These are phyloP conservation scores for Drosophila jambulina DNA, from an alignment of 1,140 invertebrate genomes.

Conservation along the genomic window DNA sequence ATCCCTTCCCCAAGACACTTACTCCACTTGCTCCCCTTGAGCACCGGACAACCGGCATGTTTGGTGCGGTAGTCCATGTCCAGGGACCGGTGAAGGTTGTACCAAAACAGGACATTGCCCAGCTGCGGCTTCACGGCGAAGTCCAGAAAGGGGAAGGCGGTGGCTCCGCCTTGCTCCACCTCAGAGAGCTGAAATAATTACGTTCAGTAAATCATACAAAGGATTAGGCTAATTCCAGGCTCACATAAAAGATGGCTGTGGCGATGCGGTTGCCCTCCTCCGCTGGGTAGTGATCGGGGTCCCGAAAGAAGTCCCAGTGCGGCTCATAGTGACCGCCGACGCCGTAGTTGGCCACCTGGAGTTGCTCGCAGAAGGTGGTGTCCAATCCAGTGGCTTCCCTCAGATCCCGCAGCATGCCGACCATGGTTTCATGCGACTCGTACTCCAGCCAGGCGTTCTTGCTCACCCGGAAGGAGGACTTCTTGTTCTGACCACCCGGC, in stretches of 20 bases:
- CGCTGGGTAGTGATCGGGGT: conserved; percentile 87
- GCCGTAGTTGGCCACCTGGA: conserved; percentile 90
- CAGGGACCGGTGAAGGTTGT: conserved; percentile 95
- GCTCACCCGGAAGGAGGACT: conserved; percentile 95
- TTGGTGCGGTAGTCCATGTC: conserved; percentile 96
- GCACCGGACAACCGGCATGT: conserved; percentile 99
- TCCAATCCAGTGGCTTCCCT: conserved; percentile 93
- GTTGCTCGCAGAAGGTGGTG: conserved; percentile 91
- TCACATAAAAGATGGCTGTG: conserved; percentile 82
- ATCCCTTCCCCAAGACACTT: conserved; percentile 83
- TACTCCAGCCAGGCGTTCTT: conserved; percentile 98
- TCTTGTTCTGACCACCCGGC: conserved; percentile 87
- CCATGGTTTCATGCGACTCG: conserved; percentile 91
- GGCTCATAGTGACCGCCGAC: conserved; percentile 91
- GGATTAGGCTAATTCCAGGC: conserved; percentile 79
- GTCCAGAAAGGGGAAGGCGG: conserved; percentile 95
- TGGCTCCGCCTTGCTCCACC: conserved; percentile 97
- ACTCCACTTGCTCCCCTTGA: conserved; percentile 98
- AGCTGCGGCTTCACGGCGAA: conserved; percentile 94
- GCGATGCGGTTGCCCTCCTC: conserved; percentile 88
- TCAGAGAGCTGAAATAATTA: conserved; percentile 92
- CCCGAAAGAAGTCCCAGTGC: conserved; percentile 88
- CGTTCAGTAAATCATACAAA: conserved; percentile 1
- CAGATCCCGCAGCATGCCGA: conserved; percentile 90
- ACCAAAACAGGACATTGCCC: conserved; percentile 97